Evolutionary conservation across 2,888 invertebrate genomes (phyloP).

Genomic region (Megalurothrips usitatus): DNA sequence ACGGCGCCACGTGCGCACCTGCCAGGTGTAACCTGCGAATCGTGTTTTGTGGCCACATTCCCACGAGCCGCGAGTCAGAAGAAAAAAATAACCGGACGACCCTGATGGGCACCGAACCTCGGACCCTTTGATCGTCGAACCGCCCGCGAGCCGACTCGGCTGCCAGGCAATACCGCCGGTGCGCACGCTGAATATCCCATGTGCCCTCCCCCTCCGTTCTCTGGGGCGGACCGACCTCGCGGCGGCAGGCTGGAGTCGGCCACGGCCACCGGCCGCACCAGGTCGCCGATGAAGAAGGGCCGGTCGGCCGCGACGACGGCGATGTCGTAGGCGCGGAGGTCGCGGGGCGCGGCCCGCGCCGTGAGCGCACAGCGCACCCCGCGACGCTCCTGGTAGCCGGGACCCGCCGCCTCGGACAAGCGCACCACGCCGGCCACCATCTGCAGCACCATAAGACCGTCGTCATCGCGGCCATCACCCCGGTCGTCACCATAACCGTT

Average conservation of each 20-base stretch:
- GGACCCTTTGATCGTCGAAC: too few species aligned
- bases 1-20: too few species aligned
- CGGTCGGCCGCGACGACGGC: not conserved
- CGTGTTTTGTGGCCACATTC: too few species aligned
- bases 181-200: too few species aligned
- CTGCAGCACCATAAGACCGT: not conserved
- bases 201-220: not conserved
- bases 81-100: too few species aligned
- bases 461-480: too few species aligned
- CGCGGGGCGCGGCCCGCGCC: not conserved
- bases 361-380: not conserved
- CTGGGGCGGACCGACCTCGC: not conserved
- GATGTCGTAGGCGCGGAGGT: not conserved
- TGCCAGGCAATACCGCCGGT: too few species aligned
- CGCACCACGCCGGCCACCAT: not conserved
- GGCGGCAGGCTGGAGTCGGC: not conserved
- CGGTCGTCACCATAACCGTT: too few species aligned
- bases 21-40: too few species aligned
- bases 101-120: too few species aligned
- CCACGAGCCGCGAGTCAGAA: too few species aligned
- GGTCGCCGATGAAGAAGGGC: not conserved
- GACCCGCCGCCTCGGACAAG: not conserved
- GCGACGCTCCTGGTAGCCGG: not conserved
- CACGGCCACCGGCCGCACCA: not conserved
- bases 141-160: too few species aligned